phyloP scores from a whole-genome alignment of 1,140 invertebrate genomes.

The Teleogryllus occipitalis region DNA sequence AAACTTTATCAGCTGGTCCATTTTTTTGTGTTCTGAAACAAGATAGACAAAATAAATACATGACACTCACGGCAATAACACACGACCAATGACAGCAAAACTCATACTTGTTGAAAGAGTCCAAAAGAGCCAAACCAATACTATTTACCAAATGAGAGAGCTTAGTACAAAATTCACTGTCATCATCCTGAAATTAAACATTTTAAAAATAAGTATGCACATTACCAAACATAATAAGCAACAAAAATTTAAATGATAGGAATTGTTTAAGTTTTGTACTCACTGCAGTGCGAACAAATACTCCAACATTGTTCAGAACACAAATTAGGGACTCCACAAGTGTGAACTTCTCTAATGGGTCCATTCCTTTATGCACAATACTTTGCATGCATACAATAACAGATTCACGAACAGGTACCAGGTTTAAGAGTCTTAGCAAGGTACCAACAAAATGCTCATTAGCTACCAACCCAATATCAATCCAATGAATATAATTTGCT shows the following conservation, averaged over 20 bases:
- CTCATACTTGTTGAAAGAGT: constrained; percentile 27
- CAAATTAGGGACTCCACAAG: constrained; percentile 46
- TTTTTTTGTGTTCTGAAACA: constrained; percentile 34
- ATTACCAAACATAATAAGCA: neutral
- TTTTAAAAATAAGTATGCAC: no score
- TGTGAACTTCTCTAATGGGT: constrained; percentile 45
- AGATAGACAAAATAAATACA: neutral
- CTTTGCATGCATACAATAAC: constrained; percentile 48
- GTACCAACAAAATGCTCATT: constrained; percentile 48
- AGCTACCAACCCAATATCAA: constrained; percentile 49
- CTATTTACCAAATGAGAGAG: constrained; percentile 44
- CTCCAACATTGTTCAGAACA: constrained; percentile 36
- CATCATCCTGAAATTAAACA: constrained; percentile 36
- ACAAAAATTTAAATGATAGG: neutral
- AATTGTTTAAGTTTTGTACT: neutral
- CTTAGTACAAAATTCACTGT: constrained; percentile 44
- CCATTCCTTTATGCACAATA: constrained; percentile 51
- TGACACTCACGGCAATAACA: neutral
- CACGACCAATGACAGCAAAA: neutral
- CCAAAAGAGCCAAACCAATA: constrained; percentile 42
- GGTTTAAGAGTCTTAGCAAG: constrained; percentile 39
- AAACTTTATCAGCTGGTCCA: constrained; percentile 31
- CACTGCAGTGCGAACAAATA: constrained; percentile 10
- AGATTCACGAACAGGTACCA: constrained; percentile 37
- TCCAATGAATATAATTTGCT: constrained; percentile 50